Evolutionary conservation across 2,113 vertebrate species (phyloP).

Genomic region (Microcebus tavaratra): DNA sequence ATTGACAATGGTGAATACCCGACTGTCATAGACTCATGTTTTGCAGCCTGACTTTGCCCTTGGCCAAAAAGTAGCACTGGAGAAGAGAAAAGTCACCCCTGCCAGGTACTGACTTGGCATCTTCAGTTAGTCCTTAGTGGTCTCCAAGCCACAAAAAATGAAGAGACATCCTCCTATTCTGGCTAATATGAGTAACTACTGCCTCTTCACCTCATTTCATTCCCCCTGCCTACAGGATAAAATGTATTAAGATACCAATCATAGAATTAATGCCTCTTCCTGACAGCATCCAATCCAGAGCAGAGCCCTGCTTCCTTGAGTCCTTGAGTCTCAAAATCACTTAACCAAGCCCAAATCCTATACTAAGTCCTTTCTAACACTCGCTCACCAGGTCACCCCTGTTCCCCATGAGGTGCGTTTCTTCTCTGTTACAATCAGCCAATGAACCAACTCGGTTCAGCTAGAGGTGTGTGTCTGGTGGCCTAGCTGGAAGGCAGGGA

Average conservation of each 20-base stretch:
- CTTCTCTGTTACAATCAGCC: not conserved
- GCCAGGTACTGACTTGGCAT: too few species aligned
- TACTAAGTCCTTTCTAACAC: not conserved
- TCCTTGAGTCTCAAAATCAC: not conserved
- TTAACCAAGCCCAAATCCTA: not conserved
- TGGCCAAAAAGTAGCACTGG: not conserved
- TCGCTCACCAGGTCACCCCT: not conserved
- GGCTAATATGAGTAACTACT: not conserved
- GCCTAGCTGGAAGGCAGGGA: not conserved
- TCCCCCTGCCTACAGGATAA: not conserved
- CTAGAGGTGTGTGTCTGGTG: not conserved
- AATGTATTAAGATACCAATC: not conserved
- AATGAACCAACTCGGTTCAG: not conserved
- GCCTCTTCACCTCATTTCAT: not conserved
- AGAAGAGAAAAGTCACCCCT: not conserved
- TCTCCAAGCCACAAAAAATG: not conserved
- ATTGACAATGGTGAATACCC: not conserved
- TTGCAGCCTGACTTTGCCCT: not conserved
- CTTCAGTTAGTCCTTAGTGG: not conserved
- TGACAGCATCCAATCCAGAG: not conserved
- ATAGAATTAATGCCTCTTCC: not conserved
- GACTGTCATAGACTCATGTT: rapidly evolving
- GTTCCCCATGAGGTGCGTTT: rapidly evolving
- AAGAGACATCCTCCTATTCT: not conserved
- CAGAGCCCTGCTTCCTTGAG: not conserved